Base-by-base conservation (phyloP, 2,113 vertebrate genomes). In the Neotragus moschatus region DNA sequence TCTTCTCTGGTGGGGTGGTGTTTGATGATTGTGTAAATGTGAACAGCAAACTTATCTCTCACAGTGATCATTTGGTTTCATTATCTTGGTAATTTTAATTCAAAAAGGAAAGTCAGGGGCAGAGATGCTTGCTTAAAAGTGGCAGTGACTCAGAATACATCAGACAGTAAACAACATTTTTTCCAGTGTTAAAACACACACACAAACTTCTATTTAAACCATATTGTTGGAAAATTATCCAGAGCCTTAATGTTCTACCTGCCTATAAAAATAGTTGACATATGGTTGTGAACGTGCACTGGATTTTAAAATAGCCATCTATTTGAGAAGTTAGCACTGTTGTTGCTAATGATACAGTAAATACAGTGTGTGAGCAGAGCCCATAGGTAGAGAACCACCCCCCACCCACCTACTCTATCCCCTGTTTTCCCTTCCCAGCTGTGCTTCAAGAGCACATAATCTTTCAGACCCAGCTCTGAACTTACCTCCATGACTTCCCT, bases 291-390 rank as follows among this genome's bases (percentile, higher is more conserved):
- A 95, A 84, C 0, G 17, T 95, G 88, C 33, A 60, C 63, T 96
- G 97, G 47, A 86, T 98, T 96, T 97, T 89, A 97, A 97, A 98
- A 94, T 88, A 96, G 39, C 73, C 86, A 2, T 87, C 90, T 97
- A 77, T 97, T 97, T 91, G 66, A 97, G 88, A 90, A 96, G 25
- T 61, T 43, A 91, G 25, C 45, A 21, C 60, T 26, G 80, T 88
- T 96, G 51, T 92, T 94, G 66, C 51, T 88, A 49, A 94, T 36
- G 11, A 79, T 93, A 49, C 33, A 36, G 51, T 81, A 77, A 63
- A 47, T 84, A 63, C 0, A 15, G 10, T 73, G 63, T 77, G 16
- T 9, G n/a, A 21, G 43, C 51, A 43, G 80, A 17, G 33, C 47
- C 30, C 53, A 1, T 7, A 55, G 70, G 11, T 30, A 4, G 10